Base-by-base conservation (phyloP, 2,797 vertebrate genomes). In the Fistularia tabacaria region DNA sequence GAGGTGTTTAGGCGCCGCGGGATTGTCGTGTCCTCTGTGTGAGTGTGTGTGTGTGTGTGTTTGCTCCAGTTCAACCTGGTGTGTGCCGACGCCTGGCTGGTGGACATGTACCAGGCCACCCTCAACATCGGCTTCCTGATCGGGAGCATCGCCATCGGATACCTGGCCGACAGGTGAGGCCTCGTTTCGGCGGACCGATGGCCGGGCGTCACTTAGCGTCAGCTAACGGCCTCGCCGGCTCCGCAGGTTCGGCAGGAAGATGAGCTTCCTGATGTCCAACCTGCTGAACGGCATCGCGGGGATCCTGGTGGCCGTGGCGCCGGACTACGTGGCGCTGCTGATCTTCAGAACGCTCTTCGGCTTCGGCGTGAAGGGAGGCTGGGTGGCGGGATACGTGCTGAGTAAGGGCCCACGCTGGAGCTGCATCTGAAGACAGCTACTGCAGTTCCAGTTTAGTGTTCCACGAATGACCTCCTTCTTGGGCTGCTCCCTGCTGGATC, bases 341-440 rank as follows among this genome's bases (percentile, higher is more conserved):
- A 81, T 96, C 57, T 95, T 98, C 87, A 91, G 97, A 59, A 90
- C 91, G 44, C 80, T 99, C 1, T 93, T 93, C 68, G 97, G 96
- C 4, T 82, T 98, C 6, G 95, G 95, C 48, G 91, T 93, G 71
- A 98, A 98, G 63, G 95, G 94, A 54, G 95, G 95, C 0, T 98
- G 96, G 96, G 90, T 98, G 85, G 92, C 89, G 0, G 91, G 89
- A 79, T 97, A 96, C 0, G 95, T 99, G 59, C 90, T 98, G 10
- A 91, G 97, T 43, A 6, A n/a, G 10, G 8, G 7, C 25, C 25
- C 25, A 25, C 2, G 2, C 25, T 25, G 25, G 25, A 25, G 25
- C 25, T 5, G 25, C 25, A 3, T 25, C 25, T 25, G 25, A 25
- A 25, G 25, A 25, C 2, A 25, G 25, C 25, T 25, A 25, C 25